Evolutionary conservation across 2,797 vertebrate species (phyloP), one percentile per base, ranked within the genome.

Genomic region (Pangasius krempfi): DNA sequence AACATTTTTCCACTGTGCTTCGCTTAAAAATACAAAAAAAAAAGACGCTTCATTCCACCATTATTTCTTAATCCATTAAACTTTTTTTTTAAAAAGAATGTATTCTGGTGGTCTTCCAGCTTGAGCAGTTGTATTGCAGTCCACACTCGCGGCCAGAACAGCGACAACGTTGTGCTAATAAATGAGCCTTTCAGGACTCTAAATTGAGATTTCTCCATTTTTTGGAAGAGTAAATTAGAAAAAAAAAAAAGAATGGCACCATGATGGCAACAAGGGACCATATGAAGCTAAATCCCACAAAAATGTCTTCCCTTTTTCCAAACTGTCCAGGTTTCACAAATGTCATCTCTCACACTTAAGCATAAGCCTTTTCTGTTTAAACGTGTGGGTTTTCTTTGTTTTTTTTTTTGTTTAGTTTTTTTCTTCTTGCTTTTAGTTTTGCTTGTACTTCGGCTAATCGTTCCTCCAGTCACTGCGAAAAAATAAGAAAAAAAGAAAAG

Each of bases 1-100:
- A 50, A 79, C 40, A 73, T 76, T 85, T 66, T 86, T 6, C 16
- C 20, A 82, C 94, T 96, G 95, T 96, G 95, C 94, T 96, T 95
- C 90, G 92, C 90, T 90, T 92, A 92, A 89, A 90, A 92, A 91
- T 92, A 56, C 81, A 87, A 83, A 88, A 87, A 79, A 60, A 72
- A 54, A 87, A 72, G 70, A 85, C 87, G 75, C 66, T 73, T 76
- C 1, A 33, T 18, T 64, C 10, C 50, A 54, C 0, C n/a, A 14
- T 27, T 56, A 44, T 27, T 56, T 56, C 33, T 16, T 82, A 13
- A 62, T 82, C 79, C 79, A 40, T 27, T 44, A 12, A 8, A 52
- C 76, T 16, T 3, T 14, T 60, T 40, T 60, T 47, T 18, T 13
- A 8, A 87, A 91, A 91, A 50, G 47, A 52, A 78, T 37, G 30